Evolutionary conservation across 1,140 invertebrate genomes (phyloP), one percentile per base, ranked within the genome.

Genomic region (Manduca sexta): DNA sequence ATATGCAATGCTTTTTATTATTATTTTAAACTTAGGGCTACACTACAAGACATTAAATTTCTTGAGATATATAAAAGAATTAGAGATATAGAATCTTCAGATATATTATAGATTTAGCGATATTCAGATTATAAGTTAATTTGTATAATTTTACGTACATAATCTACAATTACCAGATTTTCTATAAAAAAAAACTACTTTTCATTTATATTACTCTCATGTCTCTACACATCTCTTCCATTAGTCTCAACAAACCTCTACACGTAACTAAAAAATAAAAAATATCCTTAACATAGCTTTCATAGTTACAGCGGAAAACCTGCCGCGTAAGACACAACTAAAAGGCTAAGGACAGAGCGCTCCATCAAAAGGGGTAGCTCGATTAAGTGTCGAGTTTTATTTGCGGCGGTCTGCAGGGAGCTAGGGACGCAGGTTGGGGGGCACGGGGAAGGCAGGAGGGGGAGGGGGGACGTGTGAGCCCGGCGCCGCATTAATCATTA

Each of bases 401-500:
- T 79, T 69, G 69, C 64, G 56, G 55, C 44, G 41, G 13, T 52
- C 52, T 57, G 34, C 45, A 48, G 41, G 38, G 43, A 39, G 43
- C 31, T 35, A 29, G 14, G 34, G 44, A 40, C 41, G 39, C 53
- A 49, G 55, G 52, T 52, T 62, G 60, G 66, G 60, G 62, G 65
- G 68, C 64, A 64, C 60, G 69, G 72, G 69, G 77, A 73, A 72
- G 64, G 67, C 34, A n/a, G 44, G 39, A 54, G 50, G 55, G 52
- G 54, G 64, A 60, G 66, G 60, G 62, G 65, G 68, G 65, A 64
- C 60, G 69, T 73, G 69, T 79, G 74, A 72, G 64, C 69, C 34
- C 51, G 74, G 76, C 79, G 77, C 77, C 77, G 69, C 81, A 84
- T 84, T 82, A 84, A 84, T 84, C 81, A 84, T 84, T 84, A 84